Base-by-base conservation (phyloP, 2,113 vertebrate genomes). In the Rousettus leschenaultii region DNA sequence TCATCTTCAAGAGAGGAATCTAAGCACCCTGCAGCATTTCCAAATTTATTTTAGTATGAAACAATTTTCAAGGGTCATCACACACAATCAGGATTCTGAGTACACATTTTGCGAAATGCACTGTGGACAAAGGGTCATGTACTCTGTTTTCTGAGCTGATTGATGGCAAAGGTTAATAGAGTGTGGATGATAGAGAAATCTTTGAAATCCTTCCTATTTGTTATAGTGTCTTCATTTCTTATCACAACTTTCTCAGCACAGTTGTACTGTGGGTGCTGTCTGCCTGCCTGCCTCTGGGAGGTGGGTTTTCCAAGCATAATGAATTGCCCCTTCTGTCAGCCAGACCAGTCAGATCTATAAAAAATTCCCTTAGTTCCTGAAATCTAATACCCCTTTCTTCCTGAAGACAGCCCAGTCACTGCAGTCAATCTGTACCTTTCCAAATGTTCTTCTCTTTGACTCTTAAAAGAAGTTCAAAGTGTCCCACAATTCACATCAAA, bases 391-490 rank as follows among this genome's bases (percentile, higher is more conserved):
- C 96, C 97, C 96, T 96, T 96, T 65, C 96, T 98, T 98, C 98
- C 98, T 98, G 98, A 97, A 98, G 94, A 68, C 97, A 74, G 0
- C 48, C 93, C 80, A 71, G 48, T 96, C 97, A 92, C 94, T 95
- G 93, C 95, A 89, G 65, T 88, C 97, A 73, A 95, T 97, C 93
- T 97, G 57, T 2, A 45, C 80, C 98, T 98, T 98, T 97, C 97
- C 98, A 98, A 98, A 98, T 97, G 97, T 98, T 98, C 94, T 97
- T 97, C 97, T 97, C 97, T 98, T 98, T 98, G 97, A 97, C 97
- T 98, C 95, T 98, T 98, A 97, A 98, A 99, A 98, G 94, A 92
- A 79, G 97, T 98, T 98, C 98, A 98, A 98, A 98, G 97, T 97
- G 82, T 86, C 96, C 97, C 96, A 94, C 98, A 98, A 98, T 92